Percentiles rank a stretch among this genome's conserved stretches.
phyloP scores from a whole-genome alignment of 2,113 vertebrate genomes.

The Ornithorhynchus anatinus region DNA sequence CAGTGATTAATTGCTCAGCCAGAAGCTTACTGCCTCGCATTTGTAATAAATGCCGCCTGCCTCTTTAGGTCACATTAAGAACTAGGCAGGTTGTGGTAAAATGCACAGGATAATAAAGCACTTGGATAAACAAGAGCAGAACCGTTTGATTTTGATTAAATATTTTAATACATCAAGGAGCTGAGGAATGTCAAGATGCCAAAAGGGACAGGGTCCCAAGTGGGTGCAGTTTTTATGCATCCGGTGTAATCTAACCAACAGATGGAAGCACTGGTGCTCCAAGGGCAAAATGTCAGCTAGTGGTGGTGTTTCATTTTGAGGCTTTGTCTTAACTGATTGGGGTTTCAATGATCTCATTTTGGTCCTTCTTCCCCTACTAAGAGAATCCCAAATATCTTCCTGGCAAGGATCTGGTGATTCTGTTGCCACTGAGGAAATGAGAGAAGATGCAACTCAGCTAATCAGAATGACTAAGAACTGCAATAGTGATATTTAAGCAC shows the following conservation, averaged over 20 bases:
- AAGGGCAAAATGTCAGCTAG: constrained; percentile 17
- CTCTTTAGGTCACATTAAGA: constrained; percentile 74
- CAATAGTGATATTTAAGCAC: no score
- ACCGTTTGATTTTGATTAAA: constrained; percentile 73
- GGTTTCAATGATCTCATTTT: constrained; percentile 18
- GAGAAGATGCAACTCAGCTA: constrained; percentile 35
- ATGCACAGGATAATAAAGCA: constrained; percentile 68
- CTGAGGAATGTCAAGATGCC: constrained; percentile 29
- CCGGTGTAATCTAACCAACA: background rate
- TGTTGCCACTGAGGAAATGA: constrained; percentile 63
- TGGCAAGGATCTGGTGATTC: no score
- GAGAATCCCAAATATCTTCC: no score
- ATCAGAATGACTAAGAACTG: no score
- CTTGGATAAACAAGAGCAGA: constrained; percentile 71
- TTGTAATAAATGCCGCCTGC: constrained; percentile 76
- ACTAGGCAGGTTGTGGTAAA: constrained; percentile 64
- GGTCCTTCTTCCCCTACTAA: no score
- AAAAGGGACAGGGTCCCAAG: constrained; percentile 36
- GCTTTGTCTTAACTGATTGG: constrained; percentile 48
- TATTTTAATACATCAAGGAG: constrained; percentile 72
- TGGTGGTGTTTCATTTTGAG: constrained; percentile 15
- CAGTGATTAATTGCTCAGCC: constrained; percentile 94
- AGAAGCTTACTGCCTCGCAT: constrained; percentile 86
- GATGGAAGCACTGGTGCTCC: constrained; percentile 13
- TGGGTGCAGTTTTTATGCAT: constrained; percentile 23